These are phyloP conservation scores for Mus minutoides DNA, from an alignment of 2,797 vertebrate species.

Conservation along the genomic window DNA sequence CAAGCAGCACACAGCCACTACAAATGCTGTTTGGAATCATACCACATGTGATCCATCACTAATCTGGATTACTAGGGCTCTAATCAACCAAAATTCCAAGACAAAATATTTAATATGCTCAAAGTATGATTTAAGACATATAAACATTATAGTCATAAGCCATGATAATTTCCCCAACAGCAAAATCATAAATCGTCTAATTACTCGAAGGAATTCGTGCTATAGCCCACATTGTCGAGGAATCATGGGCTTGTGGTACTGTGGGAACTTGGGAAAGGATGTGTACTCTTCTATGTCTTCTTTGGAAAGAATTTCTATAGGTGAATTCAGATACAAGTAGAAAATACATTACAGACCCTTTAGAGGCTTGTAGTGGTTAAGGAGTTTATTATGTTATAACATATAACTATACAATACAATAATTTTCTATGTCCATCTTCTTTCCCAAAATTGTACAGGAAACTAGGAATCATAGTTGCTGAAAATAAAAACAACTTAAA, in stretches of 20 bases:
- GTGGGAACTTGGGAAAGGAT: neutral
- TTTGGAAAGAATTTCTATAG: neutral
- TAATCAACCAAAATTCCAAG: conserved; percentile 86
- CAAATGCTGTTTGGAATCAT: conserved; percentile 79
- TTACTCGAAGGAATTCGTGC: conserved; percentile 76
- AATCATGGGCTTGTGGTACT: neutral
- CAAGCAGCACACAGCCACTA: conserved; percentile 74
- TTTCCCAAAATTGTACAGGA: neutral
- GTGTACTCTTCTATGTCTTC: neutral
- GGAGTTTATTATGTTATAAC: neutral
- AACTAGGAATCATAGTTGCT: neutral
- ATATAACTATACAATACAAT: neutral
- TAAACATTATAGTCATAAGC: conserved; percentile 82
- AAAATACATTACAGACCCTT: neutral
- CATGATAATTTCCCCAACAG: conserved; percentile 82
- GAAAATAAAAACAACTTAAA: conserved; percentile 21
- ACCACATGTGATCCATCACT: conserved; percentile 82
- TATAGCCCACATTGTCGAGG: conserved; percentile 52
- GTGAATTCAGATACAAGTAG: neutral
- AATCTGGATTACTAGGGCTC: conserved; percentile 84
- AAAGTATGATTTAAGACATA: conserved; percentile 78
- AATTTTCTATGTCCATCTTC: neutral
- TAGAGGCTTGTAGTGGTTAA: neutral
- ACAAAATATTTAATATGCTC: conserved; percentile 85
- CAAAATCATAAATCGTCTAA: conserved; percentile 82